phyloP scores from a whole-genome alignment of 1,140 invertebrate species.

The Condylostylus longicornis region DNA sequence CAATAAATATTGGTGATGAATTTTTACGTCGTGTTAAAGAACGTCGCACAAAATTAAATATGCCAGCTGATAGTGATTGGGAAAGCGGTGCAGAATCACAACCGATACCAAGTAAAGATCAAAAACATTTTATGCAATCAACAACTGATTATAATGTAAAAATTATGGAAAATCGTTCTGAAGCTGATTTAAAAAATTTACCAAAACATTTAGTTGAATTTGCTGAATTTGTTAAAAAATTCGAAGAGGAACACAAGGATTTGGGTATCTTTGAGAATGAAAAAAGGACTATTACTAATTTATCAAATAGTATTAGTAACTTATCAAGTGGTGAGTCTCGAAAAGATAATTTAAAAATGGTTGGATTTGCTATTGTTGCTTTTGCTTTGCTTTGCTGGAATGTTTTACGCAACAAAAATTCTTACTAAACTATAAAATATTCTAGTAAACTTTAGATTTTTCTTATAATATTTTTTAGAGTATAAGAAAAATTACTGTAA shows the following conservation, averaged over 20 bases:
- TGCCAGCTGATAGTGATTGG: constrained; percentile 30
- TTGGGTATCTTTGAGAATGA: no score
- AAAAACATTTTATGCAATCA: constrained; percentile 39
- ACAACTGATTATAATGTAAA: constrained; percentile 39
- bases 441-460: no score
- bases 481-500: no score
- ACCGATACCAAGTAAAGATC: constrained; percentile 29
- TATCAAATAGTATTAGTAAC: no score
- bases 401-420: no score
- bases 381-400: no score
- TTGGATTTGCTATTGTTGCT: no score
- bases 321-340: no score
- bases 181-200: constrained; percentile 43
- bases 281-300: no score
- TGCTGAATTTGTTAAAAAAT: constrained; percentile 33
- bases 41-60: constrained; percentile 24
- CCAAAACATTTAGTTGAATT: constrained; percentile 62
- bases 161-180: constrained; percentile 33
- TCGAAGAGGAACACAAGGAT: constrained; percentile 18
- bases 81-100: constrained; percentile 31
- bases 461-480: no score
- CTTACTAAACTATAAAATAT: no score
- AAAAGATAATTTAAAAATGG: no score
- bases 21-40: constrained; percentile 53
- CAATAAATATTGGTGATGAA: constrained; percentile 48